These are phyloP conservation scores for Malurus alboscapulatus DNA, from an alignment of 2,113 vertebrate species.

Conservation along the genomic window DNA sequence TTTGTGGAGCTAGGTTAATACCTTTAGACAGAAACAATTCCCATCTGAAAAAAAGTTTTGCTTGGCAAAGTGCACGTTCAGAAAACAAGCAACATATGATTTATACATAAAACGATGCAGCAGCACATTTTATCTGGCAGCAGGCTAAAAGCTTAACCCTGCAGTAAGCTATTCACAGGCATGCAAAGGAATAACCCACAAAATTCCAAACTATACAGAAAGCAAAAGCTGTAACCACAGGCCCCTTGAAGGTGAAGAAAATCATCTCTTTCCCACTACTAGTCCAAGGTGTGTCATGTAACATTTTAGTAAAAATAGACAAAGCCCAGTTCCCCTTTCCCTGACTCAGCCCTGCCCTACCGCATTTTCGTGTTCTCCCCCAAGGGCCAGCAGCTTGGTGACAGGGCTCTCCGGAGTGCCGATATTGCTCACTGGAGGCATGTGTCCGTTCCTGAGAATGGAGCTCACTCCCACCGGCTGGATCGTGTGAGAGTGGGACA, in stretches of 20 bases:
- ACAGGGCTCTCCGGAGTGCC: constrained; percentile 77
- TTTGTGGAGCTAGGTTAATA: not conserved
- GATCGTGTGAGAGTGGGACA: constrained; percentile 73
- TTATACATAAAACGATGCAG: not conserved
- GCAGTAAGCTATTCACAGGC: not conserved
- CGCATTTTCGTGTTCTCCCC: constrained; percentile 77
- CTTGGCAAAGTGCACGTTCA: not conserved
- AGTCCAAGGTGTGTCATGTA: not conserved
- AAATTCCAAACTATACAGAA: not conserved
- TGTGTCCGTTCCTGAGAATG: constrained; percentile 78
- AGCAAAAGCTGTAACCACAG: not conserved
- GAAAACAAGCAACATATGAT: not conserved
- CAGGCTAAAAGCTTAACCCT: not conserved
- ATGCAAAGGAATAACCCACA: not conserved
- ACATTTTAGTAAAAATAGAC: fast-evolving
- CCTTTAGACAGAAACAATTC: not conserved
- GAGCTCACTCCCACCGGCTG: constrained; percentile 72
- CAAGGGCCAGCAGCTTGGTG: constrained; percentile 79
- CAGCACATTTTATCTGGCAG: not conserved
- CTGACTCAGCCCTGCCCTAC: constrained; percentile 58
- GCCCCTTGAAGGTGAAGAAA: not conserved
- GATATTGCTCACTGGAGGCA: constrained; percentile 68
- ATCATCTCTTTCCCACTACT: not conserved
- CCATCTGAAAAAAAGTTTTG: not conserved
- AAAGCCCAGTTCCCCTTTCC: not conserved